Base-by-base conservation (phyloP, 2,113 vertebrate species). In the Scalopus aquaticus region DNA sequence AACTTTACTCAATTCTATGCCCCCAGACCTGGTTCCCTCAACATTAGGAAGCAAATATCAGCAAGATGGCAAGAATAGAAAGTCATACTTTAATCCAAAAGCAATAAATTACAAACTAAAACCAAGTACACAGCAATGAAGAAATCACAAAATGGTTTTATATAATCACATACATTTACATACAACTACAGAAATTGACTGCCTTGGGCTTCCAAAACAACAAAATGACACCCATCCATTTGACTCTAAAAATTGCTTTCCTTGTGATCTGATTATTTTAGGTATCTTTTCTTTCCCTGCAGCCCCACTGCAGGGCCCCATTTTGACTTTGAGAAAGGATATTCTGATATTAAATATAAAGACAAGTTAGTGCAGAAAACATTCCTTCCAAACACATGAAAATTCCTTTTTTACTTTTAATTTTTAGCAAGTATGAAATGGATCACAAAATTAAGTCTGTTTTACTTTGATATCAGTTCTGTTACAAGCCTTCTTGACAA, bases 281-380 rank as follows among this genome's bases (percentile, higher is more conserved):
- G 15, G 73, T 80, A 81, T 46, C 15, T 88, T 77, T 56, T 56
- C 51, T 20, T 54, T 54, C 51, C 51, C 51, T 20, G 16, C 19
- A 54, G 51, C 51, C 49, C 49, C 49, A 51, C 49, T 51, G 15
- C 49, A 54, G 51, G 19, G 19, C 6, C 19, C 51, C 51, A 54
- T 9, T 87, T 46, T 83, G 30, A 95, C 46, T 94, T 65, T 93
- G 39, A 91, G n/a, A 94, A 79, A 85, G 65, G 26, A 5, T 54
- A 88, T 60, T 86, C 79, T 95, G 17, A 94, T 79, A 44, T 22
- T 88, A 89, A 67, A 91, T 83, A 91, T 72, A 78, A 82, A 90
- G 26, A 83, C 32, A 95, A 88, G 42, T 72, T 82, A 77, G 81
- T 20, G n/a, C 9, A 88, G 51, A 92, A n/a, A 88, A 73, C n/a